phyloP scores from a whole-genome alignment of 2,888 invertebrate genomes.

The Lepidocyrtoides sp. region DNA sequence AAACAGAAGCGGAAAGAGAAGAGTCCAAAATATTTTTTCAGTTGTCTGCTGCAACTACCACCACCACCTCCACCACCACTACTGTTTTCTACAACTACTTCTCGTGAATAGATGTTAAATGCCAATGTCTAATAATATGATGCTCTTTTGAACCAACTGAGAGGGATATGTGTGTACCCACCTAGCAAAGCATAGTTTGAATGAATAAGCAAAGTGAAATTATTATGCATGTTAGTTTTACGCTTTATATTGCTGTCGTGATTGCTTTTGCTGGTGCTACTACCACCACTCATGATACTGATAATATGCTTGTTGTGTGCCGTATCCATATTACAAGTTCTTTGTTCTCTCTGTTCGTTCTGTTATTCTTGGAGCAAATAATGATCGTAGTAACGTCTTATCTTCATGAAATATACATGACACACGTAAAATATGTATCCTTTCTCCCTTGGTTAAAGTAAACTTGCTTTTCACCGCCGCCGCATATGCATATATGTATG shows the following conservation, averaged over 20 bases:
- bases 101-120: slow-evolving; percentile 11
- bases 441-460: slow-evolving; percentile 57
- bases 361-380: slow-evolving; percentile 44
- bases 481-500: not conserved
- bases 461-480: slow-evolving; percentile 64
- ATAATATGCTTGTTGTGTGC: slow-evolving; percentile 19
- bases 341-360: slow-evolving; percentile 49
- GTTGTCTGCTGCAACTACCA: slow-evolving; percentile 27
- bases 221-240: slow-evolving; percentile 40
- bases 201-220: slow-evolving; percentile 3
- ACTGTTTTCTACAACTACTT: no score
- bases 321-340: slow-evolving; percentile 29
- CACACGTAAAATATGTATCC: slow-evolving; percentile 71
- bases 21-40: slow-evolving; percentile 51
- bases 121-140: slow-evolving; percentile 23
- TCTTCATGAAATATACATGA: slow-evolving; percentile 77
- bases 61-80: no score
- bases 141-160: not conserved
- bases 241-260: slow-evolving; percentile 19
- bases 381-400: slow-evolving; percentile 48
- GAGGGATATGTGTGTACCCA: slow-evolving; percentile 1
- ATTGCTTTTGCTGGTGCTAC: slow-evolving; percentile 4
- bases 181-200: not conserved
- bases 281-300: not conserved
- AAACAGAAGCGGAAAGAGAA: slow-evolving; percentile 29